Evolutionary conservation across 2,113 vertebrate genomes (phyloP).

Genomic region (Malurus alboscapulatus): DNA sequence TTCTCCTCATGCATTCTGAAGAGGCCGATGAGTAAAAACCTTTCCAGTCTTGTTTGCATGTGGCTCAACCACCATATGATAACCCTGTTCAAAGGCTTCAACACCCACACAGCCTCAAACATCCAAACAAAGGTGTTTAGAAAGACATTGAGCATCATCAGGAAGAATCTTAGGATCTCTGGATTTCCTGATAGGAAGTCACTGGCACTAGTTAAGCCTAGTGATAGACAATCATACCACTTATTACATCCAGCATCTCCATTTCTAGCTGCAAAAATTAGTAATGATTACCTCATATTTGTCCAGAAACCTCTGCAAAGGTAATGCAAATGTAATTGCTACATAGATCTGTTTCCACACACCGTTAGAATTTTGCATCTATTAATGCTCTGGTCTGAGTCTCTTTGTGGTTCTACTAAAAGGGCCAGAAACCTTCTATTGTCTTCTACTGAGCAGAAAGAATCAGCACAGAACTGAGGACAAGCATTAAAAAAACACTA

Average conservation of each 20-base stretch:
- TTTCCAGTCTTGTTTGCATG: background rate
- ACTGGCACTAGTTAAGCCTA: background rate
- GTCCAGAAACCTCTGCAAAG: background rate
- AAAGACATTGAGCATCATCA: background rate
- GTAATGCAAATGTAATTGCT: background rate
- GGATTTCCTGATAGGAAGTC: background rate
- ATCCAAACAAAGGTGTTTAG: background rate
- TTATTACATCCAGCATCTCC: background rate
- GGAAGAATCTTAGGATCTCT: background rate
- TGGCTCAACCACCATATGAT: background rate
- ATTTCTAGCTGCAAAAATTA: background rate
- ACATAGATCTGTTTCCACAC: accelerated
- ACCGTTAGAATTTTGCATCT: background rate
- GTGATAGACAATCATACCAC: background rate
- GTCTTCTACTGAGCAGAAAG: background rate
- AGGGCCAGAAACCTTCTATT: background rate
- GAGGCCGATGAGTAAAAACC: background rate
- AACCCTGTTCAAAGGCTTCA: background rate
- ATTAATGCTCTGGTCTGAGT: background rate
- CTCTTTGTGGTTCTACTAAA: background rate
- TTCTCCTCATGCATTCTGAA: background rate
- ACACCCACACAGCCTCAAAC: background rate
- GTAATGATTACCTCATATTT: background rate
- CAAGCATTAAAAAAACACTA: background rate
- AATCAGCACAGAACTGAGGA: background rate